Base-by-base conservation (phyloP, 1,140 invertebrate species). In the Luehdorfia chinensis region DNA sequence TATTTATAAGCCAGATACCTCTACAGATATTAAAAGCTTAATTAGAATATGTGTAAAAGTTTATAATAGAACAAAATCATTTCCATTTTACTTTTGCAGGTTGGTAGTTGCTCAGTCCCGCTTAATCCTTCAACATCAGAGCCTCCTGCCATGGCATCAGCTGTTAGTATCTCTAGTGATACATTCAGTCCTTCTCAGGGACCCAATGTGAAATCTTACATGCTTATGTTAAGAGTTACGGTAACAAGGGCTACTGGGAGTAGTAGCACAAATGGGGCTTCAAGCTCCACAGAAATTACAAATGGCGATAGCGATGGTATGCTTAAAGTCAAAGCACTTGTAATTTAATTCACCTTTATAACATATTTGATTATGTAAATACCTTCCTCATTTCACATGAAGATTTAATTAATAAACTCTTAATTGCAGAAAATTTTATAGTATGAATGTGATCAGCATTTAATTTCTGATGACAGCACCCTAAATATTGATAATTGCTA, bases 171-270 rank as follows among this genome's bases (percentile, higher is more conserved):
- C 70, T 93, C 95, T 15, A 93, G 93, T 60, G 94, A 97, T 66
- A 92, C 92, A 23, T 96, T 97, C 84, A 93, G 90, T 59, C 90
- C 94, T 18, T 92, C 91, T 18, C 91, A 94, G 59, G 95, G 95
- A 21, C 93, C 95, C 60, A 90, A 95, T 63, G 94, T 95, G 8
- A 95, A 95, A 77, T 95, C 95, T 0, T 97, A 96, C 71, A 94
- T 95, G 84, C 89, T 98, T 30, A 88, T 97, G 60, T 89, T 97
- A 52, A 90, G 92, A 67, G 95, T 96, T 23, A 91, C 84, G 7
- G 76, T 87, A 13, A 83, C 80, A 18, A 73, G 66, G 27, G 57
- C 69, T 2, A 54, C 68, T 4, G 47, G 50, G 2, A 61, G 52
- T 18, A 50, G 14, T 25, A 56, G 44, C 11, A 32, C 55, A 1